Conservation (phyloP, 2,888 invertebrate genomes). For the Drosophila nigricruria region DNA sequence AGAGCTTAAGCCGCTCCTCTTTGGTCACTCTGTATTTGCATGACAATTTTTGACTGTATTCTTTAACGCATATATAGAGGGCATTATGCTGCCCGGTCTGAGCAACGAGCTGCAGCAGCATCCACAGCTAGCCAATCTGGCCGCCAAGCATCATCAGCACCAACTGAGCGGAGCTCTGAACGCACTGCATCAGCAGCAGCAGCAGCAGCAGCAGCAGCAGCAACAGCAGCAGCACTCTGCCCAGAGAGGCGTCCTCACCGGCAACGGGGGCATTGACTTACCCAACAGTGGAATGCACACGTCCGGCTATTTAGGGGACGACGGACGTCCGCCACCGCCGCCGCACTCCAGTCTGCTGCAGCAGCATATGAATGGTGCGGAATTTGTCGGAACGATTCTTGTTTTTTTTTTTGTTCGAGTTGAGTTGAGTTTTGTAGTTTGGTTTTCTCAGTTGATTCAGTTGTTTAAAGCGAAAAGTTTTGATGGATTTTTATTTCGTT, state of each 20-base stretch:
- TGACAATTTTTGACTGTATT: constrained; percentile 18
- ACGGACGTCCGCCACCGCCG: constrained; percentile 90
- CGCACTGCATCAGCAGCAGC: constrained; percentile 71
- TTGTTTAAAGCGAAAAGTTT: constrained; percentile 9
- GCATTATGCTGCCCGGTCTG: constrained; percentile 79
- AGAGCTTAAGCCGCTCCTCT: not conserved
- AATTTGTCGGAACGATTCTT: constrained; percentile 52
- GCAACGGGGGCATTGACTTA: constrained; percentile 81
- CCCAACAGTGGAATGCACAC: constrained; percentile 47
- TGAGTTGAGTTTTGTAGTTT: constrained; percentile 21
- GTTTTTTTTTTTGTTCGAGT: constrained; percentile 11
- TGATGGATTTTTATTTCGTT: constrained; percentile 20
- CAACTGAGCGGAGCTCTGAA: constrained; percentile 73
- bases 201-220: constrained; percentile 51
- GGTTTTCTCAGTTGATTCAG: constrained; percentile 21
- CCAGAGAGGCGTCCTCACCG: constrained; percentile 57
- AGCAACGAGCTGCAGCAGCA: constrained; percentile 67
- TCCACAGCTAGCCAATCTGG: constrained; percentile 64
- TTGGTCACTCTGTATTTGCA: constrained; percentile 10
- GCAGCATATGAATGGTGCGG: constrained; percentile 86
- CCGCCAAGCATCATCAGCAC: constrained; percentile 81
- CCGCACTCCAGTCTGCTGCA: constrained; percentile 91
- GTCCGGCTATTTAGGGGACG: constrained; percentile 84
- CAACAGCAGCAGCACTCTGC: too few species aligned
- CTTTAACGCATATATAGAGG: constrained; percentile 55